Conservation (phyloP, 2,113 vertebrate species). For the Macquaria australasica region DNA sequence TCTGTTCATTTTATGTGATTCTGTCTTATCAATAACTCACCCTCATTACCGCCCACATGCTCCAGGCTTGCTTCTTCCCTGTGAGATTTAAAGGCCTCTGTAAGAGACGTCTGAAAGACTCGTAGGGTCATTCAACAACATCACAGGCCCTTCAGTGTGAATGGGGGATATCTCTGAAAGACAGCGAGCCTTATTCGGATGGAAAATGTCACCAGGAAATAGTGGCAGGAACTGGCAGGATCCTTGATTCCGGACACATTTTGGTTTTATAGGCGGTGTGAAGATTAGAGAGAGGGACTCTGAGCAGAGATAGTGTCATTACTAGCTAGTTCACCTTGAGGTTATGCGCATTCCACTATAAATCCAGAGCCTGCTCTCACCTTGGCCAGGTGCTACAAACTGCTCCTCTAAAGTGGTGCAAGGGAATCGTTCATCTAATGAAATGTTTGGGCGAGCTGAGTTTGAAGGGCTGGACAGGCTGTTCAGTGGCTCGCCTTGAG, state of each 20-base stretch:
- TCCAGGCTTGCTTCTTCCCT: conserved; percentile 19
- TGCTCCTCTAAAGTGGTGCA: conserved; percentile 21
- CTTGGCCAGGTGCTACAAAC: conserved; percentile 65
- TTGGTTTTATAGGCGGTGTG: conserved; percentile 59
- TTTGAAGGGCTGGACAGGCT: conserved; percentile 27
- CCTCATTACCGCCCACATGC: conserved; percentile 45
- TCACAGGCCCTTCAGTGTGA: conserved; percentile 21
- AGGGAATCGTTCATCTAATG: conserved; percentile 52
- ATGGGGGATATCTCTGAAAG: conserved; percentile 29
- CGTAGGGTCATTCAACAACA: conserved; percentile 34
- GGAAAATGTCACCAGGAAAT: conserved; percentile 12
- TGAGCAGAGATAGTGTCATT: conserved; percentile 58
- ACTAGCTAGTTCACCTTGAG: conserved; percentile 75
- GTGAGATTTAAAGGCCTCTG: conserved; percentile 62
- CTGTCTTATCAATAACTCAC: conserved; percentile 68
- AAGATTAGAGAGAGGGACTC: conserved; percentile 51
- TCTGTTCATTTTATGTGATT: conserved; percentile 66
- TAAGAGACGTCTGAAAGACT: conserved; percentile 47
- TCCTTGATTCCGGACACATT: conserved; percentile 68
- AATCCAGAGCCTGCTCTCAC: conserved; percentile 61
- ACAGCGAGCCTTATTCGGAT: conserved; percentile 28
- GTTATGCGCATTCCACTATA: conserved; percentile 62
- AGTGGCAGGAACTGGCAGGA: conserved; percentile 41
- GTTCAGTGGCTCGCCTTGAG: conserved; percentile 23
- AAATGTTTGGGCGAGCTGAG: conserved; percentile 44